phyloP scores from a whole-genome alignment of 2,113 vertebrate species.

The Psammodynastes pulverulentus region DNA sequence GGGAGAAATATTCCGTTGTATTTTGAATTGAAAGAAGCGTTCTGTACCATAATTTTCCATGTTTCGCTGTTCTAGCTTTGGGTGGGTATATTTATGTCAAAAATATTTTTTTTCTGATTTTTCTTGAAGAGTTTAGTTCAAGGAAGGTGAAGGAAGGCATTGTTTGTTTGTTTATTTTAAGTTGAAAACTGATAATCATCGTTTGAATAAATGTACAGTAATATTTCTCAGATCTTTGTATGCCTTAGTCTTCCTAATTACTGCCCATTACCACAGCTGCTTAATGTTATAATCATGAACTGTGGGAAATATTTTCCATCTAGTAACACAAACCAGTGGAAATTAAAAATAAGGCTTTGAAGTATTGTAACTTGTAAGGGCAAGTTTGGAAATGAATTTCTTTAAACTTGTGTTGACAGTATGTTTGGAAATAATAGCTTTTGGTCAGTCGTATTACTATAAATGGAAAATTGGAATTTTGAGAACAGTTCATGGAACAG shows the following conservation, averaged over 20 bases:
- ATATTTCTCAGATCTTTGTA: constrained; percentile 49
- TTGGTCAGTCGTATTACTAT: constrained; percentile 15
- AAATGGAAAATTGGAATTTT: constrained; percentile 12
- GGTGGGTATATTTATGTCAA: not conserved
- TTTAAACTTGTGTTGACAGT: constrained; percentile 1
- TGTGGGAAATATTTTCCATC: constrained; percentile 61
- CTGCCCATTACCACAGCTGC: constrained; percentile 45
- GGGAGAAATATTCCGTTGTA: not conserved
- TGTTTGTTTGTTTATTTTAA: not conserved
- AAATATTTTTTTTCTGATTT: not conserved
- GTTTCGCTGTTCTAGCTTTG: not conserved
- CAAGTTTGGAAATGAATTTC: constrained; percentile 46
- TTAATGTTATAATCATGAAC: constrained; percentile 54
- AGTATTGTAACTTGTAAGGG: constrained; percentile 57
- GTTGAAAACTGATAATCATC: constrained; percentile 30
- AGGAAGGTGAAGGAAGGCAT: not conserved
- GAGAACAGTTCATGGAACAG: not conserved
- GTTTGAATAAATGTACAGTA: constrained; percentile 33
- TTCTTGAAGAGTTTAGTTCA: not conserved
- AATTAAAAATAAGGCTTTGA: constrained; percentile 58
- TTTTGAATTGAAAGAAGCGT: not conserved
- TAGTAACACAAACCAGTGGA: constrained; percentile 58
- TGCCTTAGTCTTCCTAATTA: constrained; percentile 19
- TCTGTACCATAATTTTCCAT: not conserved
- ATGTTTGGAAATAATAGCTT: constrained; percentile 3